A percentile compares a stretch with the other conserved stretches of the same genome.
Evolutionary conservation across 1,140 invertebrate species (phyloP).

Genomic region (Macrosteles quadrilineatus): DNA sequence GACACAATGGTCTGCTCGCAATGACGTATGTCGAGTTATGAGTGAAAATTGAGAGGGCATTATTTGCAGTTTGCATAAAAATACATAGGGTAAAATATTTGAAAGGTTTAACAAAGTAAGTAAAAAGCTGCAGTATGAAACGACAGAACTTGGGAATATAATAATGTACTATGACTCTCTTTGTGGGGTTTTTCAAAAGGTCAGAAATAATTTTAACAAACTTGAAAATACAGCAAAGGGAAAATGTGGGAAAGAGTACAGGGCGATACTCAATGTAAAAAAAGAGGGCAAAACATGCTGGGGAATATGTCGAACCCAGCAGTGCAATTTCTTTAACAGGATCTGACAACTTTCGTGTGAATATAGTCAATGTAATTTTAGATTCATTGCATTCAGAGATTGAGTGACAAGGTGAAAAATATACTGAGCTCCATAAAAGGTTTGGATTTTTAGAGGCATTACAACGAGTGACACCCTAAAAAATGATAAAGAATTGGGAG

Average conservation of each 20-base stretch:
- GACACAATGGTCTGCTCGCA: not conserved
- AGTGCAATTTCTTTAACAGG: slow-evolving; percentile 13
- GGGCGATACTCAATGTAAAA: slow-evolving; percentile 8
- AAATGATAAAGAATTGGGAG: not conserved
- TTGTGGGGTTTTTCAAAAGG: slow-evolving; percentile 26
- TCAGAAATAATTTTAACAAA: slow-evolving; percentile 24
- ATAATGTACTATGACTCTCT: slow-evolving; percentile 29
- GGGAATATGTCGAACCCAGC: slow-evolving; percentile 13
- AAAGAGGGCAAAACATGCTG: not conserved
- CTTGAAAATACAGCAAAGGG: slow-evolving; percentile 27
- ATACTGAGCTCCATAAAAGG: too few relatives aligned
- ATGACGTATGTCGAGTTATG: not conserved
- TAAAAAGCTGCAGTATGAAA: too few relatives aligned
- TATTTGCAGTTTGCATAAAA: not conserved
- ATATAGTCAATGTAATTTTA: too few relatives aligned
- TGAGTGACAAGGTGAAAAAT: too few relatives aligned
- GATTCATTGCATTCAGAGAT: slow-evolving; percentile 12
- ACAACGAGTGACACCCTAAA: not conserved
- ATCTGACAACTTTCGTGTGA: too few relatives aligned
- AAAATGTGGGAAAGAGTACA: slow-evolving; percentile 28
- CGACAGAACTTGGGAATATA: slow-evolving; percentile 19
- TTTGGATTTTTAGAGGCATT: not conserved
- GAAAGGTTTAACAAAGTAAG: slow-evolving; percentile 29
- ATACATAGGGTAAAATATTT: slow-evolving; percentile 28
- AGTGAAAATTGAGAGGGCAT: not conserved